Evolutionary conservation across 2,113 vertebrate genomes (phyloP).

Genomic region (Isichthys henryi): DNA sequence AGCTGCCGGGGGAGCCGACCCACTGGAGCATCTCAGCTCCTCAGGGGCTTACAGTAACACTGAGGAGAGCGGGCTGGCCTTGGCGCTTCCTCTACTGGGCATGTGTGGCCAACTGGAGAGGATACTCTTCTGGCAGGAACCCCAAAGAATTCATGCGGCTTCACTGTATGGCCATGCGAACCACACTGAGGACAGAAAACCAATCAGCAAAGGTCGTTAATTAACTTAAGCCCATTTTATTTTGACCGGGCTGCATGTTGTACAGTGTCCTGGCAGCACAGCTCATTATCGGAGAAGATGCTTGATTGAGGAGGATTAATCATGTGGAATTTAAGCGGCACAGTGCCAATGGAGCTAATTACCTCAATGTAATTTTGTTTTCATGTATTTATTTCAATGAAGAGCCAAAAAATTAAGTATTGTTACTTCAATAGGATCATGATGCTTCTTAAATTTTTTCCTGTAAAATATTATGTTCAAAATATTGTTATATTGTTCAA

Average conservation of each 20-base stretch:
- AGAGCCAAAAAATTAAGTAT: not conserved
- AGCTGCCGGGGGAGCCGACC: not conserved
- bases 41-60: not conserved
- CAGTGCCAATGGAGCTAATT: not conserved
- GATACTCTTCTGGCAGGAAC: not conserved
- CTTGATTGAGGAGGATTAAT: not conserved
- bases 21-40: not conserved
- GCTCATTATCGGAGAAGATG: not conserved
- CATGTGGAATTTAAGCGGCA: not conserved
- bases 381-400: not conserved
- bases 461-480: not conserved
- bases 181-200: not conserved
- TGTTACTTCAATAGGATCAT: not conserved
- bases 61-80: not conserved
- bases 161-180: not conserved
- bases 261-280: not conserved
- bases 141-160: not conserved
- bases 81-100: not conserved
- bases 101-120: not conserved
- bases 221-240: not conserved
- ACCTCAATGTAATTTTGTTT: not conserved
- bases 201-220: not conserved
- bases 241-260: not conserved
- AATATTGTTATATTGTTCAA: not conserved
- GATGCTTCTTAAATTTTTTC: not conserved